Evolutionary conservation across 2,888 invertebrate species (phyloP), one percentile per base, ranked within the genome.

Genomic region (Nebria salina): DNA sequence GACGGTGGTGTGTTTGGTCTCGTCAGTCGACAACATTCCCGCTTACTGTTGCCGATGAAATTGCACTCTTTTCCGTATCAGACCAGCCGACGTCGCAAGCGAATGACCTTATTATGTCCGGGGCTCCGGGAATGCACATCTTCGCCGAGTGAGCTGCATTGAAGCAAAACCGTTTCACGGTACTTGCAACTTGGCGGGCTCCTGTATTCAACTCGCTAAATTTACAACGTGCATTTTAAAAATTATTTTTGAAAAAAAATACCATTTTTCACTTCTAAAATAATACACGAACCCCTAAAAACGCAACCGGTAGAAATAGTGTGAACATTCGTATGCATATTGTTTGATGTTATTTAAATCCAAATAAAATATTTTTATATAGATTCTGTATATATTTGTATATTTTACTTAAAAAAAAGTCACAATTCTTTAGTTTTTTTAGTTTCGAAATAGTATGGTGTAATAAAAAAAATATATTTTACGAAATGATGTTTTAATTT

Each of bases 101-200:
- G 73, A 73, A 73, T 73, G 73, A 41, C 42, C 73, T 34, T 41
- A 73, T 73, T 73, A 73, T 73, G 73, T 73, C 42, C 41, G 42
- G 15, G 25, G 26, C 11, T 26, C 70, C 34, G 70, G 54, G 34
- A 70, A 70, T 34, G 70, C 54, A 54, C 54, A 54, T 25, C 34
- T 70, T 70, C 20, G 70, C 26, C 11, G 25, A 25, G 26, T 3
- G 34, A 20, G 26, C 34, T 70, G 70, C 15, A 70, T 26, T 20
- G 9, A 15, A 70, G 15, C 20, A 11, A 11, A 13, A 26, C 20
- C 70, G 26, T 70, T 68, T 68, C 68, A 68, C 68, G 68, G 68
- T 68, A 43, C 43, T 43, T 43, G 43, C 43, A 43, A 43, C 43
- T 43, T 43, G 43, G 43, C 43, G 43, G 43, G 9, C 54, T 8